A percentile compares a stretch with the other conserved stretches of the same genome.
phyloP scores from a whole-genome alignment of 2,797 vertebrate genomes.

The Epinephelus awoara region DNA sequence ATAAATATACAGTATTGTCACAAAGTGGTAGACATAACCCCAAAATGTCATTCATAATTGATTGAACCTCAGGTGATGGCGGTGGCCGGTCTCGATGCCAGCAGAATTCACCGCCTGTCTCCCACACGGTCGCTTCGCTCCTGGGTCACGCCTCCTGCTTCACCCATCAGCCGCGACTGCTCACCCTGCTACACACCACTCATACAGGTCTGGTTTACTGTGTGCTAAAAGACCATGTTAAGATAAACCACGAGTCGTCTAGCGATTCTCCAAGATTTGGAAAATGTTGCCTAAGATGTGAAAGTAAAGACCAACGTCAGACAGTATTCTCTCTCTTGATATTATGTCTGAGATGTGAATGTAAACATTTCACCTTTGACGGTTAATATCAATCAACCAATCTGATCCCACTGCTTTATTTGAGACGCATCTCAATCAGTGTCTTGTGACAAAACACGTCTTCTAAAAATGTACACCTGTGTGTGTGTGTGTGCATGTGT shows the following conservation, averaged over 20 bases:
- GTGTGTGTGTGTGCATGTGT: neutral
- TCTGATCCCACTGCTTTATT: neutral
- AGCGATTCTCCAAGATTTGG: neutral
- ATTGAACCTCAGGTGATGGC: constrained; percentile 90
- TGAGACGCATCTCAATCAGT: neutral
- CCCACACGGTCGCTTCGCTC: constrained; percentile 92
- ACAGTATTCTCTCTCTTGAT: no score
- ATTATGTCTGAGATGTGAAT: no score
- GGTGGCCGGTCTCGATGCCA: constrained; percentile 92
- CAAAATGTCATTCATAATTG: neutral
- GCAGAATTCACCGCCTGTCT: constrained; percentile 90
- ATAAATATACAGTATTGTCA: neutral
- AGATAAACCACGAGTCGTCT: neutral
- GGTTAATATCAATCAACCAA: neutral
- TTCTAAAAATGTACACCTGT: neutral
- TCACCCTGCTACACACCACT: constrained; percentile 91
- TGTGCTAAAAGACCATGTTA: neutral
- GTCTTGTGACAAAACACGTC: neutral
- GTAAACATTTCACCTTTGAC: no score
- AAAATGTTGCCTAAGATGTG: no score
- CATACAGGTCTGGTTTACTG: constrained; percentile 80
- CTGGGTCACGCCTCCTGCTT: constrained; percentile 95
- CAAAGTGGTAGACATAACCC: neutral
- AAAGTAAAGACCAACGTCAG: neutral
- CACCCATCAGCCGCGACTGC: constrained; percentile 87